A percentile compares a stretch with the other conserved stretches of the same genome.
phyloP scores from a whole-genome alignment of 2,113 vertebrate species.

The Rhinolophus sinicus region DNA sequence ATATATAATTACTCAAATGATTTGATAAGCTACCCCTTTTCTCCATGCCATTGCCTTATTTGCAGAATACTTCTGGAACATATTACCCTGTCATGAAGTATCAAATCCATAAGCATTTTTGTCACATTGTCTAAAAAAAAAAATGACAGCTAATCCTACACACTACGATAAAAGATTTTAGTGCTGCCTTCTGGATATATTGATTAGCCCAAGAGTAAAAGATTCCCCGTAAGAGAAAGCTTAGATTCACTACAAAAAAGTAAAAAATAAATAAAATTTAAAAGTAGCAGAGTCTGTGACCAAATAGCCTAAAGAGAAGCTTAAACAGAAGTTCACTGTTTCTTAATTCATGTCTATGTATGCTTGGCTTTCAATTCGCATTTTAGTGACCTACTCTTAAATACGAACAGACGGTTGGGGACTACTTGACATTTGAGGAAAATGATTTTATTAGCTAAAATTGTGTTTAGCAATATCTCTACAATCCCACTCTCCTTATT shows the following conservation, averaged over 20 bases:
- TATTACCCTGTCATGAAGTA: not conserved
- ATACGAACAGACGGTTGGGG: not conserved
- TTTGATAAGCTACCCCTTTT: not conserved
- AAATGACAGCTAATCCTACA: not conserved
- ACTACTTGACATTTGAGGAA: not conserved
- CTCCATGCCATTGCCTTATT: not conserved
- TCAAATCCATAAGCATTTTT: not conserved
- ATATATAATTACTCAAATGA: not conserved
- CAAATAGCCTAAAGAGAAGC: not conserved
- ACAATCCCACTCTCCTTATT: not conserved
- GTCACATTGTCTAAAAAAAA: not conserved
- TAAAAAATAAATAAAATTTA: not conserved
- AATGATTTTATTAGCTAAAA: conserved; percentile 6
- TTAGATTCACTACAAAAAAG: not conserved
- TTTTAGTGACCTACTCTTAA: not conserved
- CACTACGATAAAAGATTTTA: not conserved
- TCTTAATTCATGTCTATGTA: not conserved
- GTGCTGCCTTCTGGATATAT: not conserved
- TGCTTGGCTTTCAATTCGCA: not conserved
- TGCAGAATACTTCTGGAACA: not conserved
- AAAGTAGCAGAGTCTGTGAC: not conserved
- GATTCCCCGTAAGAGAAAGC: not conserved
- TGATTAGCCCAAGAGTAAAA: not conserved
- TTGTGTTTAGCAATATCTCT: not conserved
- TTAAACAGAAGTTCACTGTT: not conserved